These are phyloP conservation scores for Microchrysa polita DNA, from an alignment of 2,888 invertebrate species.

Conservation along the genomic window DNA sequence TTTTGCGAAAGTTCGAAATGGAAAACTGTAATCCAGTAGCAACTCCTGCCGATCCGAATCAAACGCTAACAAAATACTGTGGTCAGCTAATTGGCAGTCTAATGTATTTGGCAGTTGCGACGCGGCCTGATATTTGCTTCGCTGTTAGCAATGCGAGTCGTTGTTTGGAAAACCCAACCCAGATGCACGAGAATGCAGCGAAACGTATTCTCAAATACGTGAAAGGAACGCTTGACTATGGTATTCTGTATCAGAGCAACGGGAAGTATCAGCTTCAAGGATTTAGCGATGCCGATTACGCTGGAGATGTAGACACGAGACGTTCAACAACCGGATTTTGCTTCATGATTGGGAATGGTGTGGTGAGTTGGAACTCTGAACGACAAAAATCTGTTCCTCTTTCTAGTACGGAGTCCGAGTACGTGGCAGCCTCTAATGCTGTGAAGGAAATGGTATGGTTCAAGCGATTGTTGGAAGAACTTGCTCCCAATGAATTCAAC, in stretches of 20 bases:
- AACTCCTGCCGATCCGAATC: slow-evolving; percentile 42
- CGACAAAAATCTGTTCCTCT: slow-evolving; percentile 46
- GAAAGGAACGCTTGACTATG: slow-evolving; percentile 42
- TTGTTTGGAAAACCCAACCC: slow-evolving; percentile 43
- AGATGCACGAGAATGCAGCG: slow-evolving; percentile 49
- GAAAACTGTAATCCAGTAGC: slow-evolving; percentile 45
- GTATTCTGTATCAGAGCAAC: slow-evolving; percentile 40
- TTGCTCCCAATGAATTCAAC: slow-evolving; percentile 34
- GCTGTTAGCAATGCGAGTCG: slow-evolving; percentile 42
- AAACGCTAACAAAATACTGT: not conserved
- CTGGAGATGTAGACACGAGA: slow-evolving; percentile 37
- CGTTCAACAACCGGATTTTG: slow-evolving; percentile 47
- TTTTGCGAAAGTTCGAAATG: slow-evolving; percentile 44
- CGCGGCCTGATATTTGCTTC: slow-evolving; percentile 47
- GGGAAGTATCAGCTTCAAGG: not conserved
- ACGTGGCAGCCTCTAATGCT: slow-evolving; percentile 54
- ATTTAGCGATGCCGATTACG: slow-evolving; percentile 17
- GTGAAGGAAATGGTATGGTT: slow-evolving; percentile 53
- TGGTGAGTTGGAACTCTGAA: slow-evolving; percentile 43
- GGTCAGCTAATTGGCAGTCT: slow-evolving; percentile 30
- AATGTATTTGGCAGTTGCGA: slow-evolving; percentile 46
- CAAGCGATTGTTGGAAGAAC: slow-evolving; percentile 46
- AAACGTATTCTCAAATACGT: slow-evolving; percentile 50
- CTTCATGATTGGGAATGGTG: slow-evolving; percentile 31
- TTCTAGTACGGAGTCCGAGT: slow-evolving; percentile 57